phyloP scores from a whole-genome alignment of 2,113 vertebrate species.

The Heliornis fulica region DNA sequence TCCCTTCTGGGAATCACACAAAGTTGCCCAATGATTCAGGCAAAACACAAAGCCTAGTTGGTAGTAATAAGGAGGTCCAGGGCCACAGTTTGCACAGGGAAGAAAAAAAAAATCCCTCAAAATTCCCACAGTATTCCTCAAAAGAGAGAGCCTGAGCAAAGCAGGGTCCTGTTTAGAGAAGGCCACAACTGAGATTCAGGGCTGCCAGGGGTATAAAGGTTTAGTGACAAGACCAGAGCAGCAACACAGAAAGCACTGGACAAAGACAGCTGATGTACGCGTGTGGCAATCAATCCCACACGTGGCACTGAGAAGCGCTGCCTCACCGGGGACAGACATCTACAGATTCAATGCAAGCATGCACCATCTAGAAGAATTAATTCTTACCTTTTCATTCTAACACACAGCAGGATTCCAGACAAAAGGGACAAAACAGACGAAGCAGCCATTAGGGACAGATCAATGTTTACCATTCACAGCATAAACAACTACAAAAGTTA shows the following conservation, averaged over 20 bases:
- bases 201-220: constrained; percentile 13
- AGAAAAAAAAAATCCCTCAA: too few species aligned
- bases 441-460: constrained; percentile 92
- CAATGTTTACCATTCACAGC: constrained; percentile 54
- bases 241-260: constrained; percentile 43
- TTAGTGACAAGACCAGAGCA: constrained; percentile 50
- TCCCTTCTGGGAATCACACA: background rate
- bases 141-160: background rate
- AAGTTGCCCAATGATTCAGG: background rate
- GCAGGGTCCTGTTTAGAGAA: background rate
- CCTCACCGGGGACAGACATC: constrained; percentile 36
- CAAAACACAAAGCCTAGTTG: background rate
- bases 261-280: constrained; percentile 31
- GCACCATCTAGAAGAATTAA: constrained; percentile 87
- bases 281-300: constrained; percentile 50
- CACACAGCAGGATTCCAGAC: constrained; percentile 98
- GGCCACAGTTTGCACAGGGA: background rate
- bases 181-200: constrained; percentile 67
- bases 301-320: constrained; percentile 41
- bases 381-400: constrained; percentile 99
- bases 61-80: background rate
- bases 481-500: background rate
- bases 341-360: constrained; percentile 79
- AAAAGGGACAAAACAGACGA: constrained; percentile 96
- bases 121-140: background rate